Evolutionary conservation across 2,888 invertebrate species (phyloP).

Genomic region (Boloria selene): DNA sequence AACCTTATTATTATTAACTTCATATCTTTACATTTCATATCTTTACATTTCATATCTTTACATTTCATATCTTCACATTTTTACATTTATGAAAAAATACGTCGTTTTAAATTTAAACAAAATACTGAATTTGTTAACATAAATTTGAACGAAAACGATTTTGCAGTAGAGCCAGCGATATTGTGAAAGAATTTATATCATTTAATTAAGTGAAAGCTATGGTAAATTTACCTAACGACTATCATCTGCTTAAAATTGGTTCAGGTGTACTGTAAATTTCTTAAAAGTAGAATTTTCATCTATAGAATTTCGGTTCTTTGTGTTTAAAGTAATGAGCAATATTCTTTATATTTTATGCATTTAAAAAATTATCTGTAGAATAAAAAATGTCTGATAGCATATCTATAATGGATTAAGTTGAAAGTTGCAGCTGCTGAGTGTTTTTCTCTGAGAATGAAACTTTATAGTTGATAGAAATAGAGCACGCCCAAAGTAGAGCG

Average conservation of each 20-base stretch:
- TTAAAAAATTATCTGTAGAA: no score
- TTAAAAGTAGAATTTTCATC: neutral
- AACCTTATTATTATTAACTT: no score
- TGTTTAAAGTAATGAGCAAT: no score
- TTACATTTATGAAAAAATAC: no score
- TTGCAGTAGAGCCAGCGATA: neutral
- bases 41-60: no score
- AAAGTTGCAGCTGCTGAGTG: neutral
- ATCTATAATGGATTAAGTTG: neutral
- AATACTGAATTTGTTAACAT: no score
- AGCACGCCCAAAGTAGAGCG: slow-evolving; percentile 20
- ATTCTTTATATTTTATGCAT: no score
- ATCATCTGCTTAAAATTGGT: neutral
- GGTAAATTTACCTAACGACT: slow-evolving; percentile 2
- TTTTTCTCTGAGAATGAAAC: slow-evolving; percentile 11
- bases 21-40: no score
- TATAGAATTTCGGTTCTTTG: no score
- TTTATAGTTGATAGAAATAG: slow-evolving; percentile 20
- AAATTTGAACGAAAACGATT: neutral
- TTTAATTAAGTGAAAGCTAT: slow-evolving; percentile 1
- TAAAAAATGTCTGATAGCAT: neutral
- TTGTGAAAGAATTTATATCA: neutral
- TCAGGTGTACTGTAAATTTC: neutral
- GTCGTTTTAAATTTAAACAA: no score
- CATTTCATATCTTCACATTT: no score